Base-by-base conservation (phyloP, 2,113 vertebrate genomes). In the Psammodynastes pulverulentus region DNA sequence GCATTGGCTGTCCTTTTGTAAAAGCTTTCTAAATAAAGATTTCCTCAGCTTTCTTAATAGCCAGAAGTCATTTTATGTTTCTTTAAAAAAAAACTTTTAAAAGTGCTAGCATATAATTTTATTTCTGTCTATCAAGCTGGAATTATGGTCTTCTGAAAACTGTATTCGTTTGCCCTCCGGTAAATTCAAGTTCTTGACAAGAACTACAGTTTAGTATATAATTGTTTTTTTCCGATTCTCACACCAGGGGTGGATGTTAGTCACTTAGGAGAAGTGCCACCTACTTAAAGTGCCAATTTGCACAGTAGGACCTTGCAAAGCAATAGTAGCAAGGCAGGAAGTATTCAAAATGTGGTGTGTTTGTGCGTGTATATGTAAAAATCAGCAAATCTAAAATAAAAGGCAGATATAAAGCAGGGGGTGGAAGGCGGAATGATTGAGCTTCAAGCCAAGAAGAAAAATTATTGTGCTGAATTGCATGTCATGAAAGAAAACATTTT, bases 221-320 rank as follows among this genome's bases (percentile, higher is more conserved):
- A 88, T 85, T 91, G 72, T 84, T 91, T 49, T 84, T 39, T 49
- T 39, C 53, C 79, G 86, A 79, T 56, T 88, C 62, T 67, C 87
- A 49, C 84, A 86, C 53, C 21, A 49, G 51, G 84, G 49, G 48
- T 85, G 49, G 39, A 56, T 62, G 49, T 43, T 48, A n/a, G 34
- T 62, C 89, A 93, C 39, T 86, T 52, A 58, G 46, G 89, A 92
- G 52, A 94, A 79, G 86, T 94, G 87, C 90, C 92, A 93, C 93
- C 72, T 43, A 88, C 89, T 58, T 72, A 43, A 91, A 39, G 88
- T 93, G 56, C 90, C 62, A 88, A 92, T 53, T 92, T 91, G 91
- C 91, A 87, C 95, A 89, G 95, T 52, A 13, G 93, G 92, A 89
- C 86, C 86, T 67, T 90, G 93, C 46, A 91, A 79, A 93, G 87